Evolutionary conservation across 2,888 invertebrate species (phyloP), one percentile per base, ranked within the genome.

Genomic region (Pristionchus mayeri): DNA sequence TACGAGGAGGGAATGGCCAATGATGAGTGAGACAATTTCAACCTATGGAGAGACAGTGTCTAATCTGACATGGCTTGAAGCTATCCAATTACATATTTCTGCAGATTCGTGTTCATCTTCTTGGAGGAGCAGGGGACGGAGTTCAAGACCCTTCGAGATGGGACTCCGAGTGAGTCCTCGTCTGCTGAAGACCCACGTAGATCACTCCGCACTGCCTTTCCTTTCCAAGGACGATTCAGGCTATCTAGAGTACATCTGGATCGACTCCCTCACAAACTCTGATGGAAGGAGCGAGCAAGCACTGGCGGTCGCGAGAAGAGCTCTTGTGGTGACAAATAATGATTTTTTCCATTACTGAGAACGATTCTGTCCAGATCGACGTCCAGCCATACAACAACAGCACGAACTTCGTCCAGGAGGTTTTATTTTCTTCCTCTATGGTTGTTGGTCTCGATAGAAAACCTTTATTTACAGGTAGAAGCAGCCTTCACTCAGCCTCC

Each of bases 401-500:
- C 27, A 7, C 57, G 0, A 21, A 11, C 0, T 80, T 57, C 24
- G n/a, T 80, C 3, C n/a, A 54, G 37, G 80, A 89, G 60, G 87
- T 89, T n/a, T 24, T 57, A n/a, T n/a, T 6, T 6, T 57, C 21
- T 54, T 54, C 13, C 6, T 44, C 27, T 16, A 30, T 30, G 63
- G n/a, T n/a, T n/a, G n/a, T n/a, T n/a, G n/a, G n/a, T n/a, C n/a
- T n/a, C n/a, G n/a, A 63, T 4, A 60, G 27, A 60, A 60, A 27
- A 30, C 11, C 6, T n/a, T n/a, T 3, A 6, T 37, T 67, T 18
- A 9, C 30, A 67, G 67, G 67, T 67, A 7, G 85, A 48, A 27
- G 82, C 76, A 2, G 87, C 87, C 7, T 88, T 87, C 75, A 30
- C 63, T 0, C 37, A 24, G 44, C 54, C 86, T 0, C 89, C 89